Evolutionary conservation across 2,797 vertebrate genomes (phyloP), one percentile per base, ranked within the genome.

Genomic region (Eidolon dupreanum): DNA sequence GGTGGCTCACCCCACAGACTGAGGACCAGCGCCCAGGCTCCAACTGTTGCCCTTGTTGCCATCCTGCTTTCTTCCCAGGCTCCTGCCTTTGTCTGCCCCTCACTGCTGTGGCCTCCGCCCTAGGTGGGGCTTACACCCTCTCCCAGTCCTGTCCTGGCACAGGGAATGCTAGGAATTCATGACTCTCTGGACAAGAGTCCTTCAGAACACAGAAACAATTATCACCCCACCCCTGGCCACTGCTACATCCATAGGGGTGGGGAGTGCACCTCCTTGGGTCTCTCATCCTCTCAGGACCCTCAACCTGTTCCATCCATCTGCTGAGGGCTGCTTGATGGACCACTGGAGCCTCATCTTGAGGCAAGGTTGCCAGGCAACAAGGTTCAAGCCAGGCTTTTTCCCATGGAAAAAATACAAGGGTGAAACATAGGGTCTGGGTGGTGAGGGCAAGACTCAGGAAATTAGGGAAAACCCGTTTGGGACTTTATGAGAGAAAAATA

Each of bases 101-200:
- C 36, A 22, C 33, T 59, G 41, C 51, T 65, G 61, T 59, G 83
- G 86, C 73, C 55, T 36, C 95, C 38, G 73, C 86, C 93, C 90
- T 94, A 96, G 82, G 85, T 97, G 88, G 90, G 88, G 93, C 93
- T 81, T 38, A 85, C 8, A 51, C 97, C 94, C 70, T 77, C 81
- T 92, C 74, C 70, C 59, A 22, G 3, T 90, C 83, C 38, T 89
- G 93, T 88, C 89, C 84, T 1, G 4, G 68, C 96, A 70, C 71
- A 79, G 97, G 92, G 97, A 98, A 98, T 98, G 97, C 97, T 86
- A 97, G 91, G 97, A 98, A 98, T 98, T 95, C 71, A 31, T 75
- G 74, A 87, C 71, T 96, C 91, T 87, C 13, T 11, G 3, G 70
- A 92, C 91, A 97, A 98, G 97, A 84, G 97, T 92, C 97, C 97